These are phyloP conservation scores for Ptyas mucosa DNA, from an alignment of 2,113 vertebrate species.

Conservation along the genomic window DNA sequence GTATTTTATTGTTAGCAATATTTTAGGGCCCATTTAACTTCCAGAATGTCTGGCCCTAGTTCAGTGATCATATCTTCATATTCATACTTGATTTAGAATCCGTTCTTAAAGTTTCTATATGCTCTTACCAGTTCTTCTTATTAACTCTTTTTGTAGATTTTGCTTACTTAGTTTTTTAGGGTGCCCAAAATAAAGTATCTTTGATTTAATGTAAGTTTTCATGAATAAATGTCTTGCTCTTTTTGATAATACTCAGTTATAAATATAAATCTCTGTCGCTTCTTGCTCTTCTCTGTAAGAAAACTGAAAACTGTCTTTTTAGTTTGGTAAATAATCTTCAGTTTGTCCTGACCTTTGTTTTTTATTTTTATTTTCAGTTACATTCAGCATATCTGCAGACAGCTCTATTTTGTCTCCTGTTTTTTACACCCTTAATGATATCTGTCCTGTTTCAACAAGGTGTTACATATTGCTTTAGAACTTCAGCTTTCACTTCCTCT, in stretches of 20 bases:
- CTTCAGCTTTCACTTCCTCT: background rate
- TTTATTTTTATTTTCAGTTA: background rate
- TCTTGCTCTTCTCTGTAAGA: background rate
- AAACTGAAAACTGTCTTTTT: background rate
- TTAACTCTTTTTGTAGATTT: background rate
- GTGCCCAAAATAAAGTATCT: background rate
- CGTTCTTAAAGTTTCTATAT: background rate
- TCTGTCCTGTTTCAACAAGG: background rate
- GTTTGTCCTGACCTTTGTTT: background rate
- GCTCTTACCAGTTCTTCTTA: background rate
- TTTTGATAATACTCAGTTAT: background rate
- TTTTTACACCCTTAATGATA: background rate
- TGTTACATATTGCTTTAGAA: background rate
- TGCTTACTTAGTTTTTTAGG: background rate
- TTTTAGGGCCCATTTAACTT: background rate
- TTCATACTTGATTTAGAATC: background rate
- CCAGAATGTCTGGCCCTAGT: background rate
- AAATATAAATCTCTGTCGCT: background rate
- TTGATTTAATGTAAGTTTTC: background rate
- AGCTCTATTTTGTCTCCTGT: background rate
- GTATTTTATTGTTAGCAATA: background rate
- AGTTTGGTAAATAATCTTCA: background rate
- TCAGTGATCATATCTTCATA: background rate
- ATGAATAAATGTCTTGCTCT: background rate
- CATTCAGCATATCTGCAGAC: background rate